Base-by-base conservation (phyloP, 1,140 invertebrate genomes). In the Lepidurus apus region DNA sequence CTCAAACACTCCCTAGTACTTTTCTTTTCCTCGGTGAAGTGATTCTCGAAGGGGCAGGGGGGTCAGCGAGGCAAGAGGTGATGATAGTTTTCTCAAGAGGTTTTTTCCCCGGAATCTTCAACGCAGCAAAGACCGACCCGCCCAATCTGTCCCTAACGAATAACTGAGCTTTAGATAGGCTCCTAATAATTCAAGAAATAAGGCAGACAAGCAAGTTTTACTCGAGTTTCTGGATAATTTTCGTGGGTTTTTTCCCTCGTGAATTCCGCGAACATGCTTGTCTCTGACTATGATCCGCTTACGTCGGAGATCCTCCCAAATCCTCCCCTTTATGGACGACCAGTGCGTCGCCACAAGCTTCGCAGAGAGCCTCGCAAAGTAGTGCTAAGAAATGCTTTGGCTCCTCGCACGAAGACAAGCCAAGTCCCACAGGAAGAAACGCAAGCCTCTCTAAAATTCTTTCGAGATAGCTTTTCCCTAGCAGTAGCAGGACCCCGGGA, bases 271-370 rank as follows among this genome's bases (percentile, higher is more conserved):
- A 65, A 65, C 53, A 65, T 65, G 53, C 17, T 65, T 65, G 53
- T 65, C 53, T n/a, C 53, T 65, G 13, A 17, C 53, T 65, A 65
- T 21, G 53, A 65, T 65, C 9, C 53, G 53, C 53, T 65, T 65
- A 65, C 21, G 21, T 65, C 21, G 53, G 13, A 65, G 13, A 65
- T 65, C 53, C 13, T 21, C 53, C 6, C 53, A 65, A 65, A 65
- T 65, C 53, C 53, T 21, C 53, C 53, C 53, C 53, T 65, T 65
- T 65, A 65, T 65, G 53, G 53, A 17, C 53, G 53, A 65, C 53
- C 53, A 65, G 9, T 65, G 21, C 53, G 53, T 65, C 53, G 53
- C 53, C 53, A 65, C 53, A 65, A 65, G 53, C 53, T 65, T 65
- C 21, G 53, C 53, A n/a, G 17, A 13, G 9, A 65, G n/a, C 53